Evolutionary conservation across 23 tunicate genomes (phyloP).

Genomic region (Phallusia fumigata): DNA sequence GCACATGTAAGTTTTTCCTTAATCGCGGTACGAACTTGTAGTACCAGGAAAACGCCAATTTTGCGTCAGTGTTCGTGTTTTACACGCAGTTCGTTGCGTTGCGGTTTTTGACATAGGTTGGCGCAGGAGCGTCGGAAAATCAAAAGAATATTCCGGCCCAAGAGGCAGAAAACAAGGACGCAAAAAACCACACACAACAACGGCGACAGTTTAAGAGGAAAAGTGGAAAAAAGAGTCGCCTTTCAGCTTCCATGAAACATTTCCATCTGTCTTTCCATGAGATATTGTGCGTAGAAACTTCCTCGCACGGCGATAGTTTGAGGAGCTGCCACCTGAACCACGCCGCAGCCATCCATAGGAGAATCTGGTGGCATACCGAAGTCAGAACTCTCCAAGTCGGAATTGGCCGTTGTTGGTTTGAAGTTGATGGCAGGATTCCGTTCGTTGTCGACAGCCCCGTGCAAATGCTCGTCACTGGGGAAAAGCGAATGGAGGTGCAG

Average conservation of each 20-base stretch:
- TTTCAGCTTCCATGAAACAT: slow-evolving; percentile 45
- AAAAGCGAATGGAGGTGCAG: not conserved
- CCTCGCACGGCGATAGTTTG: not conserved
- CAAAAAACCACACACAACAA: not conserved
- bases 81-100: too few relatives aligned
- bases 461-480: not conserved
- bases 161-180: not conserved
- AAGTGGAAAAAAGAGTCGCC: not conserved
- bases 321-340: not conserved
- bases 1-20: too few relatives aligned
- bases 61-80: too few relatives aligned
- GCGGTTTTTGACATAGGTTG: too few relatives aligned
- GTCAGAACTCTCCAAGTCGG: too few relatives aligned
- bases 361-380: too few relatives aligned
- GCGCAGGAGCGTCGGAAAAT: too few relatives aligned
- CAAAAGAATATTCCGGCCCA: too few relatives aligned
- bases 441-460: not conserved
- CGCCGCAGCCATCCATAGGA: not conserved
- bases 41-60: too few relatives aligned
- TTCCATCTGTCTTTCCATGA: slow-evolving; percentile 46
- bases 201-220: not conserved
- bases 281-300: slow-evolving; percentile 49
- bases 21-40: too few relatives aligned
- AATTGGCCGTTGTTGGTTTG: too few relatives aligned
- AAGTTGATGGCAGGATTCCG: not conserved